Conservation (phyloP, 2,797 vertebrate species). For the Notamacropus eugenii region DNA sequence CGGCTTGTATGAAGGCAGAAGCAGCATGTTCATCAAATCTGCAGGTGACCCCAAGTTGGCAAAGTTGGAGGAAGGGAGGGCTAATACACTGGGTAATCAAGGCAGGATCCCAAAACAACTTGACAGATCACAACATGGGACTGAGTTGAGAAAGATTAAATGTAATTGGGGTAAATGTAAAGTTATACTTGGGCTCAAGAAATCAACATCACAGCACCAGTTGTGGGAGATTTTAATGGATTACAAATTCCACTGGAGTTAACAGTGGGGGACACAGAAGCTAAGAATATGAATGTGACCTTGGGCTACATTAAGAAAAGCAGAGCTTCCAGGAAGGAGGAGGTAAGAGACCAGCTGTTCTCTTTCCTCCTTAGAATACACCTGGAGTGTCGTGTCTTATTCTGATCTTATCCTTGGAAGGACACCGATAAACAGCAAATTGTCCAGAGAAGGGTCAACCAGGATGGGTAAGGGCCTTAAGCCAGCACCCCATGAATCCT, state of each 20-base stretch:
- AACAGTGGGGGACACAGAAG: neutral
- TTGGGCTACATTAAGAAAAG: neutral
- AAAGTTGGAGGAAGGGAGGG: neutral
- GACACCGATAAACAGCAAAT: neutral
- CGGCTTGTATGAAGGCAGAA: neutral
- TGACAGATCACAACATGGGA: neutral
- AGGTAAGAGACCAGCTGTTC: neutral
- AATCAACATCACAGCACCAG: neutral
- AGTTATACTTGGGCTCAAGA: neutral
- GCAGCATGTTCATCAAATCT: neutral
- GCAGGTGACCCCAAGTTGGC: neutral
- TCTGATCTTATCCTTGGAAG: neutral
- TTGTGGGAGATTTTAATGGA: neutral
- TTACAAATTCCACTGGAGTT: neutral
- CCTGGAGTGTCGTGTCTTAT: neutral
- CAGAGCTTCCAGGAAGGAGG: neutral
- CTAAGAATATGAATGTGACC: neutral
- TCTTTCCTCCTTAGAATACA: neutral
- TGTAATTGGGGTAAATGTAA: neutral
- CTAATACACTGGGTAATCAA: neutral
- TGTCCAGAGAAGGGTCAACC: neutral
- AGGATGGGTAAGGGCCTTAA: neutral
- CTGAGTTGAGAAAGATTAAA: neutral
- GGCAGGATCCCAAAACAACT: neutral
- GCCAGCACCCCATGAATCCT: neutral